These are phyloP conservation scores for Harlomillsia oculata DNA, from an alignment of 1,140 invertebrate species.

Conservation along the genomic window DNA sequence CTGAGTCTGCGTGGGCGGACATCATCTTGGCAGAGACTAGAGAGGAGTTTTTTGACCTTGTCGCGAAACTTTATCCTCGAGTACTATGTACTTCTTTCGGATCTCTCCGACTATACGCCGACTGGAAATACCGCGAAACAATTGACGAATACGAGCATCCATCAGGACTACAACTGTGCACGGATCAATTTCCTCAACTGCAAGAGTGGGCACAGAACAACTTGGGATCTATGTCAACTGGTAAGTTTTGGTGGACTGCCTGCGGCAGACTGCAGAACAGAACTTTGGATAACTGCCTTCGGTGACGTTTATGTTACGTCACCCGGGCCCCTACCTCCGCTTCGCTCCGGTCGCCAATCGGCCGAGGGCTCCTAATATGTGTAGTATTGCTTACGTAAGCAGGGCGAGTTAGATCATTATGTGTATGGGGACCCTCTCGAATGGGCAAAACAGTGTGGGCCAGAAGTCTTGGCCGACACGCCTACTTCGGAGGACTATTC, in stretches of 20 bases:
- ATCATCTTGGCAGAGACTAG: too few species aligned
- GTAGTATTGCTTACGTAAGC: not conserved
- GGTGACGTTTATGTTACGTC: not conserved
- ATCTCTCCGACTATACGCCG: not conserved
- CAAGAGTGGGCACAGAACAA: not conserved
- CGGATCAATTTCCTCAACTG: not conserved
- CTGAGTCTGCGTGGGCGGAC: too few species aligned
- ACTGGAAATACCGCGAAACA: not conserved
- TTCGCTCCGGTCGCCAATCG: not conserved
- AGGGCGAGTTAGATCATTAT: not conserved
- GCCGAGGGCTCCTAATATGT: not conserved
- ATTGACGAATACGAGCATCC: not conserved
- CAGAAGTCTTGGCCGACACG: not conserved
- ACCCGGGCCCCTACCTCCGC: not conserved
- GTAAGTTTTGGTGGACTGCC: not conserved
- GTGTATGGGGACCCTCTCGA: not conserved
- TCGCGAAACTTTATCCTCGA: not conserved
- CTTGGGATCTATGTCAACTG: not conserved
- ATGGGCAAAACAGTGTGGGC: conserved; percentile 5
- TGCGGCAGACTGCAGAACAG: not conserved
- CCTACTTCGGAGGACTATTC: not conserved
- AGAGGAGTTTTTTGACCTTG: not conserved
- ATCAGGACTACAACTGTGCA: not conserved
- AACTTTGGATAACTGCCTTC: too few species aligned
- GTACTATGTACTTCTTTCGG: not conserved